A percentile compares a stretch with the other conserved stretches of the same genome.
These are phyloP conservation scores for Limulus polyphemus DNA, from an alignment of 2,888 invertebrate genomes.

Conservation along the genomic window DNA sequence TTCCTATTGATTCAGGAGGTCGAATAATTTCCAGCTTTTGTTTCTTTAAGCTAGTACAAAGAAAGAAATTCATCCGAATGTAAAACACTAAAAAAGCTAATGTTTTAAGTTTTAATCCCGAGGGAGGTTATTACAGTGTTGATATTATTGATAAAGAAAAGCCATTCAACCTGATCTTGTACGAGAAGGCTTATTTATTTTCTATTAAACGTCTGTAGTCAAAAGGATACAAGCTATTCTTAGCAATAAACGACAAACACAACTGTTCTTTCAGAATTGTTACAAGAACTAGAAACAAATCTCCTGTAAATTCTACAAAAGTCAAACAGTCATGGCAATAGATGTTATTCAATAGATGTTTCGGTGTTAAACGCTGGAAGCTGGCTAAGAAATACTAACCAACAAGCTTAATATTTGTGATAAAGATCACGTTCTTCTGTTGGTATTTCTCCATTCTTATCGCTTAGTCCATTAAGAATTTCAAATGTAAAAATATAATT, in stretches of 20 bases:
- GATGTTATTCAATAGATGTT: too few relatives aligned
- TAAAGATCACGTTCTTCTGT: too few relatives aligned
- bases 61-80: neutral
- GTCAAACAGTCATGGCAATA: too few relatives aligned
- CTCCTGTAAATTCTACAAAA: too few relatives aligned
- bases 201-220: neutral
- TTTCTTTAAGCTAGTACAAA: constrained; percentile 31
- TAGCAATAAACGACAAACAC: neutral
- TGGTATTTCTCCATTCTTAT: too few relatives aligned
- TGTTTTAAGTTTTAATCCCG: neutral
- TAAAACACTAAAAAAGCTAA: neutral
- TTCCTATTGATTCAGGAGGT: constrained; percentile 41
- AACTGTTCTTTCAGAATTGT: too few relatives aligned
- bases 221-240: neutral
- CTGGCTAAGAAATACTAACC: too few relatives aligned
- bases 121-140: neutral
- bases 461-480: too few relatives aligned
- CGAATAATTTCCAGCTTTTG: constrained; percentile 38
- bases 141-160: neutral
- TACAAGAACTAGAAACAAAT: too few relatives aligned
- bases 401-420: too few relatives aligned
- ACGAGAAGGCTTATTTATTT: neutral
- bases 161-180: neutral
- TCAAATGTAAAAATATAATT: too few relatives aligned
- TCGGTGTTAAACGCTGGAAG: too few relatives aligned